Conservation (phyloP, 2,797 vertebrate genomes). For the Ispidina picta region DNA sequence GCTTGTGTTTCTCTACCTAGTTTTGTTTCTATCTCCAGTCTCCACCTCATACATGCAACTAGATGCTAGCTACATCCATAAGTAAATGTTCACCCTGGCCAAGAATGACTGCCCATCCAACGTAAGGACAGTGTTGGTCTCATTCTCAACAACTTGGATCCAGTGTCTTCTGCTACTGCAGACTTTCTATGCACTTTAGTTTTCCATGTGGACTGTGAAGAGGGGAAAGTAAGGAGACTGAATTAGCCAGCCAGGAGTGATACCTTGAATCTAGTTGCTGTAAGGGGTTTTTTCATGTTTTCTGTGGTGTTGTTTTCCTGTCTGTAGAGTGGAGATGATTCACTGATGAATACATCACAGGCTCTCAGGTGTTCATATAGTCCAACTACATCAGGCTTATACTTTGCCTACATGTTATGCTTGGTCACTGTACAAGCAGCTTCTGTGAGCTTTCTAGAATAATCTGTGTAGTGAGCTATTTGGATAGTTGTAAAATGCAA, state of each 20-base stretch:
- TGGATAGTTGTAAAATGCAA: not conserved
- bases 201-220: not conserved
- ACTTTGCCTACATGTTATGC: not conserved
- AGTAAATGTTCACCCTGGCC: not conserved
- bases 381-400: not conserved
- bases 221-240: not conserved
- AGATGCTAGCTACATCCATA: rapidly evolving
- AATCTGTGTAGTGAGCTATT: not conserved
- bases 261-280: not conserved
- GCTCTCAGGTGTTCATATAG: not conserved
- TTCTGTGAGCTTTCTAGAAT: not conserved
- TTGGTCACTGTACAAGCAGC: not conserved
- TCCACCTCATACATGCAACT: not conserved
- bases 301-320: not conserved
- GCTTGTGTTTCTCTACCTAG: not conserved
- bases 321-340: not conserved
- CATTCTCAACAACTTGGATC: not conserved
- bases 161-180: not conserved
- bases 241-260: not conserved
- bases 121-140: not conserved
- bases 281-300: not conserved
- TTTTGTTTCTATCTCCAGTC: not conserved
- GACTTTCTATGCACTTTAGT: not conserved
- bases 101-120: too few species aligned
- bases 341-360: not conserved